Base-by-base conservation (phyloP, 2,113 vertebrate genomes). In the Engraulis encrasicolus region DNA sequence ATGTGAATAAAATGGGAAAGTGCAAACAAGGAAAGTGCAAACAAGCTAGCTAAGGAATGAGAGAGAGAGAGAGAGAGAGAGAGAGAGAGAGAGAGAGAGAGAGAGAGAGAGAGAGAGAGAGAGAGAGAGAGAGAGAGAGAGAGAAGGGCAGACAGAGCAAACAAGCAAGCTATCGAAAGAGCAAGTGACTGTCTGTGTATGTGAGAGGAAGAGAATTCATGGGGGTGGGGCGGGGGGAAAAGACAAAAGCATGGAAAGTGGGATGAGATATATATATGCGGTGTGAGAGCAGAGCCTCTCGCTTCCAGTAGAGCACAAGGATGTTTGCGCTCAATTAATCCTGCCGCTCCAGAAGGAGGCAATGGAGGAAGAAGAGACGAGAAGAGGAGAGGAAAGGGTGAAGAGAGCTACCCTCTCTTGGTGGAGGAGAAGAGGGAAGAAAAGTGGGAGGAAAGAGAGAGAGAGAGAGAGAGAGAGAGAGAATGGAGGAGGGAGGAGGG, bases 261-360 rank as follows among this genome's bases (percentile, higher is more conserved):
- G 23, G n/a, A 31, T 66, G 58, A 66, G 58, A 66, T 66, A 66
- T 66, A 66, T 66, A 66, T 66, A 66, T 66, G 58, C 58, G 9
- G 58, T 66, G 58, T 66, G 58, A 66, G 12, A 27, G 6, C 2
- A 23, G 23, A 66, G n/a, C 58, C 58, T 50, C 15, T 82, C 40
- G 31, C 50, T 85, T 66, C 36, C n/a, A 82, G 85, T 85, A 86
- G 78, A 74, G 71, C 23, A 18, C 80, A 88, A 80, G 82, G 18
- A 19, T 82, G 82, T 61, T 66, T 66, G 85, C 34, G 80, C 77
- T 77, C 80, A 79, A 74, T 48, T 78, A n/a, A 83, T 86, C 79
- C 49, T 74, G 19, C 40, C 54, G 52, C 50, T 20, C n/a, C n/a
- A 23, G 58, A 23, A 66, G 1, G 58, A 66, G 58, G 58, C 7